A percentile compares a stretch with the other conserved stretches of the same genome.
Evolutionary conservation across 2,888 invertebrate species (phyloP).

Genomic region (Serripes groenlandicus): DNA sequence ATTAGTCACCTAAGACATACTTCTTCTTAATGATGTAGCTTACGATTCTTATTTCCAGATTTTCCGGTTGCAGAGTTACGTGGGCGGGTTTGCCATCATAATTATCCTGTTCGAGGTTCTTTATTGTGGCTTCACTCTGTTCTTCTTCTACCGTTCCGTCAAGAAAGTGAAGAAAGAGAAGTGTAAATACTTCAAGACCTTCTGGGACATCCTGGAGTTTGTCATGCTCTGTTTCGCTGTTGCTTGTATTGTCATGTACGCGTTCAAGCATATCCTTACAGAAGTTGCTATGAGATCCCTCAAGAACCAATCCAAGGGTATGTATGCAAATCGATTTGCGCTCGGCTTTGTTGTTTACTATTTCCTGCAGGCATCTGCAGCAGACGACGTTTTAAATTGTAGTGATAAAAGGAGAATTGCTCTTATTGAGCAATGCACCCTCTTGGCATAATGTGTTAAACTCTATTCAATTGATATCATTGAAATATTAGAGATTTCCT

Average conservation of each 20-base stretch:
- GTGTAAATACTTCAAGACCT: constrained; percentile 85
- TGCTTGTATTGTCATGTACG: constrained; percentile 86
- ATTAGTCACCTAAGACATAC: too few species aligned
- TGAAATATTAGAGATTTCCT: too few species aligned
- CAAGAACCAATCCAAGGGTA: constrained; percentile 83
- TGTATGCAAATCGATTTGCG: too few species aligned
- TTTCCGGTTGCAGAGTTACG: constrained; percentile 86
- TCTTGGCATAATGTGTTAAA: too few species aligned
- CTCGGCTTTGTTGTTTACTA: too few species aligned
- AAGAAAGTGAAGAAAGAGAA: constrained; percentile 82
- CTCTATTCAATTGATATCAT: too few species aligned
- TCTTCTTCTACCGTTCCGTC: constrained; percentile 86
- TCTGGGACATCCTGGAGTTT: constrained; percentile 87
- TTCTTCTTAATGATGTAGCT: too few species aligned
- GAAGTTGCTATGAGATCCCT: constrained; percentile 82
- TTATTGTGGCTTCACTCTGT: constrained; percentile 86
- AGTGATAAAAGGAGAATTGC: too few species aligned
- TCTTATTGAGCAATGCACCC: background rate
- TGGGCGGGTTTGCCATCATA: constrained; percentile 86
- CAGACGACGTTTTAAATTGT: too few species aligned
- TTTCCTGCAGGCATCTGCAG: too few species aligned
- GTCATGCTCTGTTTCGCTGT: constrained; percentile 85
- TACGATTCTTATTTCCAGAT: constrained; percentile 74
- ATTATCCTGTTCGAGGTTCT: constrained; percentile 85
- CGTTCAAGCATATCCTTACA: constrained; percentile 85